A percentile compares a stretch with the other conserved stretches of the same genome.
Evolutionary conservation across 2,113 vertebrate species (phyloP).

Genomic region (Bettongia penicillata): DNA sequence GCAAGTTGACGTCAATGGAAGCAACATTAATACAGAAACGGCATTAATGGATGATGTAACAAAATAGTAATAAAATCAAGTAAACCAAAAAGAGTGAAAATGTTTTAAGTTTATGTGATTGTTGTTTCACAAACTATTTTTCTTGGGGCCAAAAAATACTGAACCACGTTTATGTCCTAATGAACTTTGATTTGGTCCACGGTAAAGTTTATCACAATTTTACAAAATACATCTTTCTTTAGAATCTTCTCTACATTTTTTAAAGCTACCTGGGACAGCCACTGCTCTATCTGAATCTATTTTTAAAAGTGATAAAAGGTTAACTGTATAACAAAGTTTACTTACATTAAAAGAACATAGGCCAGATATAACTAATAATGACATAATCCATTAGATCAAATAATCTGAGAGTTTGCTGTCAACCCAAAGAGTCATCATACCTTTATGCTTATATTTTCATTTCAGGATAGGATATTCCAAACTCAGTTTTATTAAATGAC

Average conservation of each 20-base stretch:
- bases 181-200: conserved; percentile 14
- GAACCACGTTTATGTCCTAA: background rate
- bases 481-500: background rate
- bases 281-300: conserved; percentile 22
- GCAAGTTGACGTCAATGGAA: conserved; percentile 49
- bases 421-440: background rate
- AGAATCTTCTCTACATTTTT: background rate
- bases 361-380: conserved; percentile 20
- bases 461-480: background rate
- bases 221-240: conserved; percentile 29
- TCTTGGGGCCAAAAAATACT: background rate
- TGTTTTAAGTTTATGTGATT: background rate
- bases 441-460: background rate
- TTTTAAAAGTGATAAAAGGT: conserved; percentile 30
- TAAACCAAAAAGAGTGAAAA: background rate
- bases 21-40: conserved; percentile 41
- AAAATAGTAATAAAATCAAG: background rate
- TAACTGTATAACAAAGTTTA: background rate
- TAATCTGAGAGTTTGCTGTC: background rate
- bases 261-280: background rate
- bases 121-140: conserved; percentile 2
- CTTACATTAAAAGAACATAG: background rate
- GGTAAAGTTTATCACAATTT: conserved; percentile 7
- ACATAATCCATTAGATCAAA: background rate
- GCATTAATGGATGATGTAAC: background rate